Evolutionary conservation across 1,140 invertebrate species (phyloP).

Genomic region (Calosoma granatense): DNA sequence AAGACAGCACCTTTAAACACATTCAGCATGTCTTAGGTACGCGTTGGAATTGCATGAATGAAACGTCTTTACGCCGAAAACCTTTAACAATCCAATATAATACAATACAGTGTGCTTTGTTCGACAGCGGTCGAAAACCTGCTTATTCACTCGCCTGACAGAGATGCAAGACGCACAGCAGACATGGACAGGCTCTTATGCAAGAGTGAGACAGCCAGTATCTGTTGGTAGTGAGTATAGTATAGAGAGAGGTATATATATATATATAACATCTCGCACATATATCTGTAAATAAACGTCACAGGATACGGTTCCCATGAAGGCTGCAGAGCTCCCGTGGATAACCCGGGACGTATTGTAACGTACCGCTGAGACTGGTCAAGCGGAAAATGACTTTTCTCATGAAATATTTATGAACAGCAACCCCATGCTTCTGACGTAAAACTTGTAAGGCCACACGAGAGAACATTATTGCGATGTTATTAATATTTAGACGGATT

Average conservation of each 20-base stretch:
- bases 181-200: neutral
- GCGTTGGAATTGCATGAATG: neutral
- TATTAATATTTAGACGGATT: neutral
- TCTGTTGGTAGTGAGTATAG: too few relatives aligned
- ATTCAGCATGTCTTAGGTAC: neutral
- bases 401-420: neutral
- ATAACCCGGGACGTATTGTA: too few relatives aligned
- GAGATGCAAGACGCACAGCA: neutral
- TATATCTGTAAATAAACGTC: conserved; percentile 1
- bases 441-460: neutral
- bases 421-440: too few relatives aligned
- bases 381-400: conserved; percentile 1
- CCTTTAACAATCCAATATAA: conserved; percentile 3
- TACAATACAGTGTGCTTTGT: neutral
- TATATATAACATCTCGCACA: neutral
- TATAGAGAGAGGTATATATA: too few relatives aligned
- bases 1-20: neutral
- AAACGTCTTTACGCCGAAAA: neutral
- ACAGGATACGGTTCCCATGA: neutral
- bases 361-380: neutral
- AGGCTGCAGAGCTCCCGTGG: neutral
- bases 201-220: neutral
- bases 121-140: neutral
- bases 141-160: neutral
- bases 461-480: neutral